Conservation (phyloP, 1,140 invertebrate genomes). For the Drosophila navojoa region DNA sequence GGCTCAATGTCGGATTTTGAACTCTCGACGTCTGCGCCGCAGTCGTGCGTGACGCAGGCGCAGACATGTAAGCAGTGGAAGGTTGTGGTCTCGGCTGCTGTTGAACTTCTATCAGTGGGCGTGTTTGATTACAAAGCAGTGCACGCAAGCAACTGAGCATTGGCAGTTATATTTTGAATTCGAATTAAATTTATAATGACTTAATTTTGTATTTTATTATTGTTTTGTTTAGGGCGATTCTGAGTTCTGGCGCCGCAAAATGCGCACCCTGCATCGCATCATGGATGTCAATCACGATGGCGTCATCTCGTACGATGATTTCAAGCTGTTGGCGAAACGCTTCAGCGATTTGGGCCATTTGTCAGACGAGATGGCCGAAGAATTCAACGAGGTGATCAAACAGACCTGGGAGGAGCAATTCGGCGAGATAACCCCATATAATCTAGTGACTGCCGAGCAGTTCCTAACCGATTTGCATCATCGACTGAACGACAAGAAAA, state of each 20-base stretch:
- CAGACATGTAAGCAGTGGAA: background rate
- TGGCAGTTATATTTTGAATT: background rate
- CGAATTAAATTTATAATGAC: background rate
- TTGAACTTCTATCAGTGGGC: background rate
- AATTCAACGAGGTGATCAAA: slow-evolving; percentile 88
- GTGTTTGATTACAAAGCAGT: background rate
- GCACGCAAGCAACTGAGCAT: slow-evolving; percentile 16
- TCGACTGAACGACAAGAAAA: slow-evolving; percentile 89
- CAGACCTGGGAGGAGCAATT: slow-evolving; percentile 92
- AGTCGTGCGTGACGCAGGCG: slow-evolving; percentile 30
- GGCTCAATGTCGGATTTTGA: slow-evolving; percentile 52
- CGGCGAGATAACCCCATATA: slow-evolving; percentile 92
- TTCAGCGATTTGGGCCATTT: slow-evolving; percentile 90
- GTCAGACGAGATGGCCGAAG: slow-evolving; percentile 86
- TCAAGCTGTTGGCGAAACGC: slow-evolving; percentile 88
- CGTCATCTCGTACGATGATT: slow-evolving; percentile 92
- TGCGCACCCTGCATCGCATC: slow-evolving; percentile 92
- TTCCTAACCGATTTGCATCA: slow-evolving; percentile 92
- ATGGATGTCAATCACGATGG: slow-evolving; percentile 93
- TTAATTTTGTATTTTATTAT: background rate
- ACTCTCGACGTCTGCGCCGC: slow-evolving; percentile 16
- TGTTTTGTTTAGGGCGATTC: slow-evolving; percentile 87
- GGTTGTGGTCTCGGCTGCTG: slow-evolving; percentile 1
- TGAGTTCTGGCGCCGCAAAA: slow-evolving; percentile 94
- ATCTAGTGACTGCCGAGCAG: slow-evolving; percentile 91